Percentiles rank a stretch among this genome's conserved stretches.
Evolutionary conservation across 2,113 vertebrate genomes (phyloP).

Genomic region (Falco punctatus): DNA sequence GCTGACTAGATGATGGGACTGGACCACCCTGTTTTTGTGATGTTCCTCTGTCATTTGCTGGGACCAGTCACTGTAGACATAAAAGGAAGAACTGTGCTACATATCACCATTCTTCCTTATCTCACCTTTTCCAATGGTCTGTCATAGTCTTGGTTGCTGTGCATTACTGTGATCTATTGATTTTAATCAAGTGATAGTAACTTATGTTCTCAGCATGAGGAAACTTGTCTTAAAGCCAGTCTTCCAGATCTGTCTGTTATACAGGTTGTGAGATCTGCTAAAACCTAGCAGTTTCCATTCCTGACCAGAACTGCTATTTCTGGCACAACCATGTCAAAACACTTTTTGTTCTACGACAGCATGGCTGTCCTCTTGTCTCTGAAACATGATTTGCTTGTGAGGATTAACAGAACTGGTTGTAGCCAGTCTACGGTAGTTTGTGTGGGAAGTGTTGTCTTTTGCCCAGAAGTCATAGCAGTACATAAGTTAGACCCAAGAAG

Average conservation of each 20-base stretch:
- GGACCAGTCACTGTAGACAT: background rate
- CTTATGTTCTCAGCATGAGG: accelerated
- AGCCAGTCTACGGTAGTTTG: background rate
- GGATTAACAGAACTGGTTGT: background rate
- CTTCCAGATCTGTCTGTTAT: background rate
- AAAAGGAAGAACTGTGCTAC: background rate
- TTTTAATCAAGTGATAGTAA: background rate
- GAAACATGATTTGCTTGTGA: background rate
- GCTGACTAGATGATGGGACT: background rate
- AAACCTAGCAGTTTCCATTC: background rate
- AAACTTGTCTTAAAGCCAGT: background rate
- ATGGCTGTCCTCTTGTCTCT: background rate
- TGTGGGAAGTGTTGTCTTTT: background rate
- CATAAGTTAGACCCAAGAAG: background rate
- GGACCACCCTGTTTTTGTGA: background rate
- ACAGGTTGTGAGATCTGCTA: background rate
- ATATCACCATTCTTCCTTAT: background rate
- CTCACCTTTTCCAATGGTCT: background rate
- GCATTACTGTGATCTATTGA: background rate
- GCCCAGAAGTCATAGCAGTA: background rate
- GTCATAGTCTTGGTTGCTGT: background rate
- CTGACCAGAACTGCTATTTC: background rate
- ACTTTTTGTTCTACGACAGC: background rate
- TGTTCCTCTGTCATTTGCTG: background rate
- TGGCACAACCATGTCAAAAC: background rate